Evolutionary conservation across 2,797 vertebrate species (phyloP).

Genomic region (Anas bahamensis): DNA sequence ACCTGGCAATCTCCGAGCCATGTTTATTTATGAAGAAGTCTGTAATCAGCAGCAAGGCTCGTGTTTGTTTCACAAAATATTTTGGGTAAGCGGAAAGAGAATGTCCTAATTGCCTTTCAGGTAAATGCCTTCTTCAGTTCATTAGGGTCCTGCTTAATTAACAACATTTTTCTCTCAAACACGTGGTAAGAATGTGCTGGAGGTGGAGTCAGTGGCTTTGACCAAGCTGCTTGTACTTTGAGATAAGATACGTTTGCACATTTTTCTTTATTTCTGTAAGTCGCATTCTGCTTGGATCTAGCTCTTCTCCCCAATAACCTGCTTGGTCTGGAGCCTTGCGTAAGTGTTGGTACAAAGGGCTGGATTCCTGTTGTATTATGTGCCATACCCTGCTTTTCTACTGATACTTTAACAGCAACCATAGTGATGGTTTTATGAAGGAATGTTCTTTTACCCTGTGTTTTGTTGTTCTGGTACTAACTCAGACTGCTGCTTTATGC

Average conservation of each 20-base stretch:
- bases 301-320: rapidly evolving
- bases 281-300: rapidly evolving
- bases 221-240: not conserved
- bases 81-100: not conserved
- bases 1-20: not conserved
- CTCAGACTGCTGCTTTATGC: not conserved
- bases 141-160: not conserved
- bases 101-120: not conserved
- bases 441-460: not conserved
- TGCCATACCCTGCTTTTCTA: not conserved
- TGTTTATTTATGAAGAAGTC: not conserved
- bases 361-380: rapidly evolving
- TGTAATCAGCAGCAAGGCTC: not conserved
- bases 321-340: rapidly evolving
- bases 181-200: not conserved
- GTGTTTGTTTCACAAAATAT: not conserved
- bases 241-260: not conserved
- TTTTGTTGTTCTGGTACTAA: not conserved
- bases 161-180: not conserved
- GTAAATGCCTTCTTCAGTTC: not conserved
- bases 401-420: not conserved
- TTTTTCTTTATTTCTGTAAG: not conserved
- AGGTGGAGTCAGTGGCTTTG: not conserved
- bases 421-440: not conserved
- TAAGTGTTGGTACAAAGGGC: rapidly evolving